These are phyloP conservation scores for Strongylocentrotus purpuratus DNA, from an alignment of 35 echinoderm and acorn worm species.

Conservation along the genomic window DNA sequence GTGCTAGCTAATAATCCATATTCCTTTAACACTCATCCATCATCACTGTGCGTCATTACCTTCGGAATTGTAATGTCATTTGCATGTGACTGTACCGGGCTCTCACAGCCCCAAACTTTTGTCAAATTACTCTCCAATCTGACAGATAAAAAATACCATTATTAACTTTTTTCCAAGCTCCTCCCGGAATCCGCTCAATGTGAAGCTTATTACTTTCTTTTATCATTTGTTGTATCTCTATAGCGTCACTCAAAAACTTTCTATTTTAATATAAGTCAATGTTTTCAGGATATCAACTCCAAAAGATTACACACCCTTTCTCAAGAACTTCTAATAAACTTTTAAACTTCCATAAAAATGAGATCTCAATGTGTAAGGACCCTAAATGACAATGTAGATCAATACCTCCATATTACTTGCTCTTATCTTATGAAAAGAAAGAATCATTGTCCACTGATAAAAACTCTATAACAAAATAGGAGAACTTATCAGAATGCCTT, in stretches of 20 bases:
- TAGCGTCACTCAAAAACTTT: too few species aligned
- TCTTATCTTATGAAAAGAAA: background rate
- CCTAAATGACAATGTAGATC: background rate
- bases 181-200: background rate
- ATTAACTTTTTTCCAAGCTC: background rate
- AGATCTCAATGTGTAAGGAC: background rate
- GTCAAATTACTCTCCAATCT: background rate
- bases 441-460: background rate
- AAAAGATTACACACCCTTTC: background rate
- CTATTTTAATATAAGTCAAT: too few species aligned
- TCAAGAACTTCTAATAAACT: background rate
- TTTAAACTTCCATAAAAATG: background rate
- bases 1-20: background rate
- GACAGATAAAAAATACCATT: background rate
- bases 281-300: background rate
- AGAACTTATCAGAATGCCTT: background rate
- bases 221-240: background rate
- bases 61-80: constrained; percentile 5
- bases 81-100: constrained; percentile 14
- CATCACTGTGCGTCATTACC: constrained; percentile 4
- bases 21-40: background rate
- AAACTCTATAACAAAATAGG: background rate
- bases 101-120: constrained; percentile 1
- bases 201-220: background rate
- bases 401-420: background rate